Evolutionary conservation across 2,888 invertebrate species (phyloP), one percentile per base, ranked within the genome.

Genomic region (Leucoma salicis): DNA sequence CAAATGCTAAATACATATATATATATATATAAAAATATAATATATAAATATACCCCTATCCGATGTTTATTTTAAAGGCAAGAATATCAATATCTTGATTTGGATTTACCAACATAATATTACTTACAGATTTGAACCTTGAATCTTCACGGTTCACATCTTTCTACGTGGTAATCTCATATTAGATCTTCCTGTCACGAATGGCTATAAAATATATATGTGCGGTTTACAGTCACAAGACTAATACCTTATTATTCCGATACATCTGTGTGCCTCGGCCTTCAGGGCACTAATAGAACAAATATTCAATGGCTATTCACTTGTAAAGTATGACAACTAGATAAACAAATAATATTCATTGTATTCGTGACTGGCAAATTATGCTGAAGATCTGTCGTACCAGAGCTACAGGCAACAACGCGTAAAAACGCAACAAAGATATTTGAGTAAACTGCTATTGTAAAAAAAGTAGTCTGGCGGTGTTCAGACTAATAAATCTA

Each of bases 121-220:
- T n/a, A n/a, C n/a, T n/a, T n/a, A 36, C 18, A 24, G 21, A 32
- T 36, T 35, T 16, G n/a, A n/a, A 43, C 63, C 63, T 65, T 67
- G 64, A 54, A 60, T 67, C 64, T 68, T 64, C 67, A 69, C 53
- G 64, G 70, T 62, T 66, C 67, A 66, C 24, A 37, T 61, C 42
- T 49, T 36, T 41, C 50, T 38, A 42, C 34, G 39, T 15, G 18
- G 39, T 42, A 56, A 50, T 53, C 45, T 45, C 46, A 42, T 45
- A 71, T 67, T 47, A 58, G 49, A 36, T 49, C 66, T 67, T 81
- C 80, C 81, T 77, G 81, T 81, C 82, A 81, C 82, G 81, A 72
- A 65, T 45, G 36, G 55, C 53, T 37, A 13, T 64, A 66, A 68
- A 67, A 70, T 63, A 66, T 61, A 59, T 66, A 68, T 60, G 15